These are phyloP conservation scores for Vesta saturnalis DNA, from an alignment of 2,888 invertebrate species.

Conservation along the genomic window DNA sequence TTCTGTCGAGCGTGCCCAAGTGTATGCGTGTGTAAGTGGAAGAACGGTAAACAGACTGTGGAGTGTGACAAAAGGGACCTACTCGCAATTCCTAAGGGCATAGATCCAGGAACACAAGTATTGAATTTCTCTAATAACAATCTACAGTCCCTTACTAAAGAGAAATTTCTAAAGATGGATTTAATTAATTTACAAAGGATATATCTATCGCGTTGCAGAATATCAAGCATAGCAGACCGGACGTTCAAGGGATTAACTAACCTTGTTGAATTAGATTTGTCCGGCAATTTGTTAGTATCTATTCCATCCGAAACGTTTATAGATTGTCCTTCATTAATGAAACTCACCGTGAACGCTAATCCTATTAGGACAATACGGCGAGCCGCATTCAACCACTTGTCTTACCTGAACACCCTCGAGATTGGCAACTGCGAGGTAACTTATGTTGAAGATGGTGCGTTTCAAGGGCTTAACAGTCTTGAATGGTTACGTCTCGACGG, in stretches of 20 bases:
- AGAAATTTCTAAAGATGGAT: conserved; percentile 81
- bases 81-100: conserved; percentile 78
- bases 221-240: conserved; percentile 80
- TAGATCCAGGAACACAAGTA: conserved; percentile 88
- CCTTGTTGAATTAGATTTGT: conserved; percentile 88
- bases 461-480: conserved; percentile 80
- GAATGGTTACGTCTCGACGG: conserved; percentile 88
- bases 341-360: conserved; percentile 82
- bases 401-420: conserved; percentile 82
- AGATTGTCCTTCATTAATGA: conserved; percentile 84
- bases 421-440: conserved; percentile 83
- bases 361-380: conserved; percentile 79
- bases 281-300: conserved; percentile 79
- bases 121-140: conserved; percentile 87
- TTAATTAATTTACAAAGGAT: conserved; percentile 89
- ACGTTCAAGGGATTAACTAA: conserved; percentile 88
- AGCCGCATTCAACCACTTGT: conserved; percentile 78
- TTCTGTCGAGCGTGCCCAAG: conserved; percentile 71
- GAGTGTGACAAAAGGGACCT: conserved; percentile 85
- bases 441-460: conserved; percentile 80
- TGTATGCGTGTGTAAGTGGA: conserved; percentile 91
- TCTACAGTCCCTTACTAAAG: conserved; percentile 79
- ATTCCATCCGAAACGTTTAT: conserved; percentile 83
- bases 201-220: conserved; percentile 80
- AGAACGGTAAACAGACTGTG: conserved; percentile 89